These are phyloP conservation scores for Leucania comma DNA, from an alignment of 2,888 invertebrate species.

Conservation along the genomic window DNA sequence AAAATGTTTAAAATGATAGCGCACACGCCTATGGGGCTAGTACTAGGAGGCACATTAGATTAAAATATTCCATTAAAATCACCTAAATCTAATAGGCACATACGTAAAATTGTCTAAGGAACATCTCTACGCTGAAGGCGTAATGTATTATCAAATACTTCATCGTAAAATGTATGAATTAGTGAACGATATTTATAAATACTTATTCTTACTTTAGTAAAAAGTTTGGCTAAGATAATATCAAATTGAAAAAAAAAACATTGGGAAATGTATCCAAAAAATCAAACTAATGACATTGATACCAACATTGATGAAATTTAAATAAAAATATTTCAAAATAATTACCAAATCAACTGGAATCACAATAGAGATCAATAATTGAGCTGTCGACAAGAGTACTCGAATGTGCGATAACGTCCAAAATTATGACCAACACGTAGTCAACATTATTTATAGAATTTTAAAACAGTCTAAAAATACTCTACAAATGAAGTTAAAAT, in stretches of 20 bases:
- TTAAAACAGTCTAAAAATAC: background rate
- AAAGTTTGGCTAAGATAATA: background rate
- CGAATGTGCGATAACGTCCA: conserved; percentile 31
- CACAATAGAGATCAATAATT: conserved; percentile 40
- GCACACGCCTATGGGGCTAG: conserved; percentile 56
- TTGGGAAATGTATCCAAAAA: background rate
- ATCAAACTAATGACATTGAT: background rate
- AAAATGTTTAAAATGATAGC: conserved; percentile 66
- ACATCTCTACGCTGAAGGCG: conserved; percentile 80
- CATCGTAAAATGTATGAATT: conserved; percentile 44
- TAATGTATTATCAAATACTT: conserved; percentile 59
- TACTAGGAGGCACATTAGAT: conserved; percentile 70
- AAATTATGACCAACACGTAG: background rate
- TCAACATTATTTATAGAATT: background rate
- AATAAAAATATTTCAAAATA: conserved; percentile 3
- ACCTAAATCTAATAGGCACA: conserved; percentile 75
- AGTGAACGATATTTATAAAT: conserved; percentile 23
- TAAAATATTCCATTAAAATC: conserved; percentile 80
- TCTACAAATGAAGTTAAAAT: background rate
- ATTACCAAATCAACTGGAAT: conserved; percentile 32
- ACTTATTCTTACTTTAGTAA: background rate
- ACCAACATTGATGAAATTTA: background rate
- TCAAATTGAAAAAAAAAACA: no score
- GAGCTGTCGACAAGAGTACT: conserved; percentile 24
- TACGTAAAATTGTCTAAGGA: conserved; percentile 75